Conservation (phyloP, 2,888 invertebrate species). For the Agrilus biguttatus region DNA sequence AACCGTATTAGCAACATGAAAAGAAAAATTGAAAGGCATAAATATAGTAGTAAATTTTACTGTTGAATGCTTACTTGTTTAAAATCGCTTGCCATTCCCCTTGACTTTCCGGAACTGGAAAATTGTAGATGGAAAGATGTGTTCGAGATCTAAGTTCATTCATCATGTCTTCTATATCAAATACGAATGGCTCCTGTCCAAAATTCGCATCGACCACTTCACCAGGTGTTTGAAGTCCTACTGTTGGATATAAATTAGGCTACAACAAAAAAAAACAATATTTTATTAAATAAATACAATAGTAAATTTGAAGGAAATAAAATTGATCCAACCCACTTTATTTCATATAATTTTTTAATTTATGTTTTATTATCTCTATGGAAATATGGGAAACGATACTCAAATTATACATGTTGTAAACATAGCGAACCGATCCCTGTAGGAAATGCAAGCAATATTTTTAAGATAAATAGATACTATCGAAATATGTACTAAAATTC, state of each 20-base stretch:
- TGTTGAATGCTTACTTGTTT: conserved; percentile 54
- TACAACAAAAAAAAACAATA: conserved; percentile 31
- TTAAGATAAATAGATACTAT: too few species aligned
- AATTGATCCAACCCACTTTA: too few species aligned
- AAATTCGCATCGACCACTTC: conserved; percentile 98
- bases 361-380: too few species aligned
- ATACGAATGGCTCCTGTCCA: conserved; percentile 93
- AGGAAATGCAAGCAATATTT: too few species aligned
- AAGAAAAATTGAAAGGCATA: background rate
- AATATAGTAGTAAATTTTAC: background rate
- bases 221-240: conserved; percentile 95
- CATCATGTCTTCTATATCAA: conserved; percentile 96
- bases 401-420: too few species aligned
- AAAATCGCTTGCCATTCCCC: conserved; percentile 87
- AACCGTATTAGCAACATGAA: background rate
- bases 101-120: conserved; percentile 72
- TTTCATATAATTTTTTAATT: too few species aligned
- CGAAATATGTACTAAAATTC: too few species aligned
- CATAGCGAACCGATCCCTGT: too few species aligned
- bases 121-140: conserved; percentile 70
- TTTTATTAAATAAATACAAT: conserved; percentile 5
- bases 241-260: conserved; percentile 94
- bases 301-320: too few species aligned
- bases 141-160: conserved; percentile 77
- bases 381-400: too few species aligned